phyloP scores from a whole-genome alignment of 1,140 invertebrate genomes.

The Caenorhabditis latens region DNA sequence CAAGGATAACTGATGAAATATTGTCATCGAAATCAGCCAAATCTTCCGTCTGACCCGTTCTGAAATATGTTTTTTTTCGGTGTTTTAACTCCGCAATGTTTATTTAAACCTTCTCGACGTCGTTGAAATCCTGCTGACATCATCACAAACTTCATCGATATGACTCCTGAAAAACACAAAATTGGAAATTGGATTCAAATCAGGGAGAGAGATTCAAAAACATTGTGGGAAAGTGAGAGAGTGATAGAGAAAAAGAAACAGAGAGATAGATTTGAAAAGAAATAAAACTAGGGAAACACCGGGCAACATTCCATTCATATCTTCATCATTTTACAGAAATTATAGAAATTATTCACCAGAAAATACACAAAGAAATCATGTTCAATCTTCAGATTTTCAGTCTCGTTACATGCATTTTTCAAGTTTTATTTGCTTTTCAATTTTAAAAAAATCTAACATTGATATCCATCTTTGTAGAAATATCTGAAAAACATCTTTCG shows the following conservation, averaged over 20 bases:
- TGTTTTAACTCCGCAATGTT: background rate
- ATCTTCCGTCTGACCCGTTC: constrained; percentile 64
- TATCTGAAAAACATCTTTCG: background rate
- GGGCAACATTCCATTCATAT: constrained; percentile 52
- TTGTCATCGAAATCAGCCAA: constrained; percentile 67
- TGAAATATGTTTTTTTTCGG: constrained; percentile 4
- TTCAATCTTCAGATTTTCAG: background rate
- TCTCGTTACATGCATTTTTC: background rate
- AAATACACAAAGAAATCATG: background rate
- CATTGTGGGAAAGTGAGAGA: constrained; percentile 27
- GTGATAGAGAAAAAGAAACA: background rate
- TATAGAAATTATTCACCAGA: background rate
- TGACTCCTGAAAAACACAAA: constrained; percentile 21
- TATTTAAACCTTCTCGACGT: constrained; percentile 35
- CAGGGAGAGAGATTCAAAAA: background rate
- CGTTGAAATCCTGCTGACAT: constrained; percentile 44
- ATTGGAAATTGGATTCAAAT: background rate
- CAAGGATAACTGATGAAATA: constrained; percentile 62
- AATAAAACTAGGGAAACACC: constrained; percentile 33
- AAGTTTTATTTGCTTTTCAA: background rate
- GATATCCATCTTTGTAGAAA: too few species aligned
- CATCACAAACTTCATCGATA: constrained; percentile 45
- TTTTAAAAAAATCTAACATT: background rate
- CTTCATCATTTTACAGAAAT: background rate
- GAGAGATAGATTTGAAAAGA: constrained; percentile 3